These are phyloP conservation scores for Margarornis squamiger DNA, from an alignment of 2,797 vertebrate genomes.

Conservation along the genomic window DNA sequence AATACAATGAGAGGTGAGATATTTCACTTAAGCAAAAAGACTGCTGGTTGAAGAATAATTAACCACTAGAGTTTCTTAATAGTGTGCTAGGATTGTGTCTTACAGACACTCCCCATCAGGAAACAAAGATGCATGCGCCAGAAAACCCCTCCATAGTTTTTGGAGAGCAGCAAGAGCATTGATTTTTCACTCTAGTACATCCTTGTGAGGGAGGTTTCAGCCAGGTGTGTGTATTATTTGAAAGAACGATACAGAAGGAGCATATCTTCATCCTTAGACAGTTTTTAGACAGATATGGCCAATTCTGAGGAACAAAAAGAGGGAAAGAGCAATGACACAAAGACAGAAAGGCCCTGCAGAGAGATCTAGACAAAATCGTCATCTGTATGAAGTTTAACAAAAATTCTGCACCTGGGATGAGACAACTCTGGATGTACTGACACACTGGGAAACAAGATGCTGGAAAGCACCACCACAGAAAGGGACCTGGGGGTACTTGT, in stretches of 20 bases:
- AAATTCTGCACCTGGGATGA: neutral
- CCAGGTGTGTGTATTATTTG: neutral
- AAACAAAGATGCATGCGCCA: neutral
- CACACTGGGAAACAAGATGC: neutral
- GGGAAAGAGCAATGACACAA: neutral
- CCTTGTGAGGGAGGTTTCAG: neutral
- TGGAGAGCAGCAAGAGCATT: neutral
- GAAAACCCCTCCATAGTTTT: neutral
- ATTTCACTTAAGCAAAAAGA: neutral
- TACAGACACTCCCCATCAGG: neutral
- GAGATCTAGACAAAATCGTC: neutral
- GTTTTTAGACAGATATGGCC: neutral
- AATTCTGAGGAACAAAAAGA: neutral
- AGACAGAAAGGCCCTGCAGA: neutral
- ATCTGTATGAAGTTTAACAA: fast-evolving
- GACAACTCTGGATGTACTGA: neutral
- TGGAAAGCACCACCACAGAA: neutral
- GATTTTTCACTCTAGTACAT: neutral
- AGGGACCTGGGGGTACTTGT: neutral
- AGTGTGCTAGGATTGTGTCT: neutral
- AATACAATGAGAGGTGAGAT: neutral
- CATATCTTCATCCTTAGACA: neutral
- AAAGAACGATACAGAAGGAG: neutral
- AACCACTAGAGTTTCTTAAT: neutral
- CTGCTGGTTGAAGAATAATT: neutral